Base-by-base conservation (phyloP, 1,140 invertebrate species). In the Goniozus legneri region DNA sequence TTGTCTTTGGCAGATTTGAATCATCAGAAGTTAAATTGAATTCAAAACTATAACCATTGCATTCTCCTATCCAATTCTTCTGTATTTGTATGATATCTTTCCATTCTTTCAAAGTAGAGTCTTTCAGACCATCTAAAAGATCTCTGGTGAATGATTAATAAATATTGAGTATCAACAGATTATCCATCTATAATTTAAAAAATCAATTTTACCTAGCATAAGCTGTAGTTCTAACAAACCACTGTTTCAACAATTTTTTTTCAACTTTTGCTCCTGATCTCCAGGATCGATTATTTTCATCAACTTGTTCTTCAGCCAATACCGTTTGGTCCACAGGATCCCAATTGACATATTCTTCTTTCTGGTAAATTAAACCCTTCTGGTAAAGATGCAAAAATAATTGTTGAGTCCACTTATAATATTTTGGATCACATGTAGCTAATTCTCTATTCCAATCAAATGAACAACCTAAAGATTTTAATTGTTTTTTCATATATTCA, bases 241-340 rank as follows among this genome's bases (percentile, higher is more conserved):
- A 99, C 64, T 99, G 97, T 34, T 83, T 88, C 0, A 98, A 77
- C 34, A 86, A 73, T 67, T 85, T 88, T 64, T 92, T 95, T 68
- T 98, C 89, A 10, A 98, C 95, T 71, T 86, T 84, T 6, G 92
- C 95, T 1, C 97, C 97, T 13, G 97, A 99, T 47, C 97, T 79
- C 97, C 97, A 99, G 1, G 95, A 97, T 55, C 80, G 81, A 15
- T 94, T 92, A 68, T 91, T 82, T 33, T 84, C 82, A 78, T 97
- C 94, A 19, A 99, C 91, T 82, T 99, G 97, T 73, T 99, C 97
- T 78, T 98, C 88, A 13, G 97, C 97, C 44, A 99, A 71, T 3
- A 99, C 97, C 10, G 97, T 99, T 71, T 92, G 73, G 77, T 99
- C 97, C 1, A 99, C 79, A 0, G 97, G 97, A 83, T 99, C 97